A percentile compares a stretch with the other conserved stretches of the same genome.
Evolutionary conservation across 2,888 invertebrate genomes (phyloP).

Genomic region (Andrena bucephala): DNA sequence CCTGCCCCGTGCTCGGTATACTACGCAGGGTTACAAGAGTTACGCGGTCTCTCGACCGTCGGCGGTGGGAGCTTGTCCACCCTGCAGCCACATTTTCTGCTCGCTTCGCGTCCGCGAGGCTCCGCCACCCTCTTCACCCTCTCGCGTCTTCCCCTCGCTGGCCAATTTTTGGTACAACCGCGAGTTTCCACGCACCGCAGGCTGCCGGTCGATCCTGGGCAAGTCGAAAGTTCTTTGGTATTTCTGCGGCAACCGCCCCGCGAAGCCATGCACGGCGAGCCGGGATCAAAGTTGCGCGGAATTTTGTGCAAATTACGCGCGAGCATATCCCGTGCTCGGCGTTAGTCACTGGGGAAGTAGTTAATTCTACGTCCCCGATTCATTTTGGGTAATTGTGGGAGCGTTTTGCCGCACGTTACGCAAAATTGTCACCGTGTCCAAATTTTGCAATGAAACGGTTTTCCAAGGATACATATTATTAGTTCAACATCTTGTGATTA

Average conservation of each 20-base stretch:
- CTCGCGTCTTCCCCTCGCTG: not conserved
- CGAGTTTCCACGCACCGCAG: constrained; percentile 12
- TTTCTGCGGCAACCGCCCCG: not conserved
- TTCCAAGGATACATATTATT: too few species aligned
- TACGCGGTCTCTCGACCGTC: constrained; percentile 48
- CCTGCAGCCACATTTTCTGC: constrained; percentile 20
- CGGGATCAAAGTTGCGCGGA: too few species aligned
- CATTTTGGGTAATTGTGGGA: too few species aligned
- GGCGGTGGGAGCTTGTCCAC: constrained; percentile 14
- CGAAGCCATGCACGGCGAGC: not conserved
- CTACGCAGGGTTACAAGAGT: constrained; percentile 40
- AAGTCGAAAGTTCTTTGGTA: constrained; percentile 5
- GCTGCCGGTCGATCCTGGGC: constrained; percentile 1
- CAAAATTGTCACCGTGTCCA: too few species aligned
- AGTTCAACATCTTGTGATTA: too few species aligned
- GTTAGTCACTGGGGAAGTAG: too few species aligned
- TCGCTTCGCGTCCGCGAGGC: not conserved
- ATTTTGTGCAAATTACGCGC: not conserved
- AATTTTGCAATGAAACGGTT: too few species aligned
- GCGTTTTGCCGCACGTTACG: too few species aligned
- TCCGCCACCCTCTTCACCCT: not conserved
- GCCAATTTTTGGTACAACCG: constrained; percentile 55
- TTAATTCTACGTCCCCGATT: too few species aligned
- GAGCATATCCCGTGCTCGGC: not conserved
- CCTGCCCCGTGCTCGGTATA: constrained; percentile 7